Percentiles rank a stretch among this genome's conserved stretches.
Evolutionary conservation across 2,888 invertebrate genomes (phyloP).

Genomic region (Operophtera brumata): DNA sequence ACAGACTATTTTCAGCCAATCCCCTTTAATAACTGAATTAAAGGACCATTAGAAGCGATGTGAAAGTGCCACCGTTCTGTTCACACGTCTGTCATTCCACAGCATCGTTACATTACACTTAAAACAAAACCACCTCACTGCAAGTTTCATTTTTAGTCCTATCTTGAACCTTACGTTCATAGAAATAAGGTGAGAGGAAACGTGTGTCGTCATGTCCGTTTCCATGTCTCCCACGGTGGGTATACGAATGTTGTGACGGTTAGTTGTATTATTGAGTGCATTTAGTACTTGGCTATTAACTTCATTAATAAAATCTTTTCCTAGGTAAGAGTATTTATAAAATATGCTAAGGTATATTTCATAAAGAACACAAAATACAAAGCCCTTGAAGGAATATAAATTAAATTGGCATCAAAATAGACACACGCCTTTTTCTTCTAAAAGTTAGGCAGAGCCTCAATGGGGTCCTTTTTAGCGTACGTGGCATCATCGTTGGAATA

Average conservation of each 20-base stretch:
- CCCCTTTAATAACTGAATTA: slow-evolving; percentile 36
- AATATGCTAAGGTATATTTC: too few relatives aligned
- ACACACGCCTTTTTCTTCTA: too few relatives aligned
- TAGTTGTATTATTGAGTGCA: slow-evolving; percentile 8
- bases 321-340: too few relatives aligned
- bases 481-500: too few relatives aligned
- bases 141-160: background rate
- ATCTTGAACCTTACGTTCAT: slow-evolving; percentile 36
- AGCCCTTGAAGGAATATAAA: too few relatives aligned
- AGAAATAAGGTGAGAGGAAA: slow-evolving; percentile 33
- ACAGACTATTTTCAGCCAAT: slow-evolving; percentile 34
- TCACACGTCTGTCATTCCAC: slow-evolving; percentile 72
- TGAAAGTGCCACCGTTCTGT: slow-evolving; percentile 61
- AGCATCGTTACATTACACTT: slow-evolving; percentile 48
- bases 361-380: too few relatives aligned
- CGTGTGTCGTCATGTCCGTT: slow-evolving; percentile 26
- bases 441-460: too few relatives aligned
- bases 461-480: too few relatives aligned
- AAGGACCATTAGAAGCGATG: slow-evolving; percentile 51
- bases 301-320: background rate
- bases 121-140: slow-evolving; percentile 25
- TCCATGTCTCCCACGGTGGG: slow-evolving; percentile 61
- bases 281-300: background rate
- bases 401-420: too few relatives aligned
- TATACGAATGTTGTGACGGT: slow-evolving; percentile 45